These are phyloP conservation scores for Drosophila mimetica DNA, from an alignment of 2,888 invertebrate species.

Conservation along the genomic window DNA sequence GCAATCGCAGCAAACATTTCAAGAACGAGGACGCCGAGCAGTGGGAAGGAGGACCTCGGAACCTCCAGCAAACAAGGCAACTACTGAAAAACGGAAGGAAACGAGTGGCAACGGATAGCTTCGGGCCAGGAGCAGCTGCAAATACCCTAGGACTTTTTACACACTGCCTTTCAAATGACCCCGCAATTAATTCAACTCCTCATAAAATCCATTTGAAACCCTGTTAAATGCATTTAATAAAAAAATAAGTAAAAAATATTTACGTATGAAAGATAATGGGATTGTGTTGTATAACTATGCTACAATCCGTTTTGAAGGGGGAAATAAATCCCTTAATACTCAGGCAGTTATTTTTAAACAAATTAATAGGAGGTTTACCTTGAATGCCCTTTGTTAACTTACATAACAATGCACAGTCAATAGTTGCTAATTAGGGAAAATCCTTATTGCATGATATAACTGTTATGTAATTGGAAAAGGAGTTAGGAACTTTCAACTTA, in stretches of 20 bases:
- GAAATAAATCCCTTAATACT: neutral
- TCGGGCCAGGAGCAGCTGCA: slow-evolving; percentile 2
- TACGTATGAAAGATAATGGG: neutral
- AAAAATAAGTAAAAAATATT: neutral
- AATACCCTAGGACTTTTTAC: slow-evolving; percentile 10
- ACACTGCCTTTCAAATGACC: neutral
- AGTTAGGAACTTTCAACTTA: no score
- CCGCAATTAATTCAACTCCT: neutral
- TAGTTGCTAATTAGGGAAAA: neutral
- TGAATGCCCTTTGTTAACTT: neutral
- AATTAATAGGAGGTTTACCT: neutral
- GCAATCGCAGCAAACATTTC: slow-evolving; percentile 76
- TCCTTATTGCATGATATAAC: neutral
- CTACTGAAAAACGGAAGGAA: slow-evolving; percentile 20
- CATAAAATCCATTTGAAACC: neutral
- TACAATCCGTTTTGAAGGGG: neutral
- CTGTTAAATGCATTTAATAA: neutral
- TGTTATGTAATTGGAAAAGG: no score
- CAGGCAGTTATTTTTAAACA: neutral
- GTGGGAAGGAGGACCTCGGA: slow-evolving; percentile 19
- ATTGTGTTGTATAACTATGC: neutral
- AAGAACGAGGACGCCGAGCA: slow-evolving; percentile 17
- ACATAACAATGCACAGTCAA: neutral
- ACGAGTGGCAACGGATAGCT: slow-evolving; percentile 11
- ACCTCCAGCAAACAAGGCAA: slow-evolving; percentile 36